Evolutionary conservation across 2,888 invertebrate genomes (phyloP), one percentile per base, ranked within the genome.

Genomic region (Monopis laevigella): DNA sequence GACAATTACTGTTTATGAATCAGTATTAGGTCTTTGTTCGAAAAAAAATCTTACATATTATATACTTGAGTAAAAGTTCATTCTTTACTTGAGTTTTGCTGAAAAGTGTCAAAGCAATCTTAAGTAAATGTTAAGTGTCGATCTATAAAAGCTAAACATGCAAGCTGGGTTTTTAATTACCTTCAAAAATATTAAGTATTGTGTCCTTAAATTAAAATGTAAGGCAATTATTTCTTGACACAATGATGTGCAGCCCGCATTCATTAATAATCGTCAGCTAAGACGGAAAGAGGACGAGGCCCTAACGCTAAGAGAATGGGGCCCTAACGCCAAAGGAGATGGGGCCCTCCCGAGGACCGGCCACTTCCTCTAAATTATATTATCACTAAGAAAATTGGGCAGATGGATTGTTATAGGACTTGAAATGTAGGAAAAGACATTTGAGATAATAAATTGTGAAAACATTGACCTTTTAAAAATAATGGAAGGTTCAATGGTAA

Each of bases 231-330:
- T 32, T n/a, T 52, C 48, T 49, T 48, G 49, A 54, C 52, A 65
- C 62, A 65, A 63, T 57, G 44, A 53, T 42, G 45, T 46, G 47
- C 45, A 48, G 53, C 52, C 52, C 43, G 44, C 47, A 48, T 56
- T 59, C 61, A 63, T 65, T 67, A 62, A 61, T 61, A 57, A 62
- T 54, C 52, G 59, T 63, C 60, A 54, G 54, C 54, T 54, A 53
- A 54, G 49, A 48, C 45, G 45, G 11, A 27, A 30, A 14, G 8
- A 30, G 26, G 36, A 36, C 16, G 19, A 21, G 21, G 13, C 16
- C 21, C 21, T n/a, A n/a, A n/a, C n/a, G n/a, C n/a, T n/a, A n/a
- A n/a, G n/a, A n/a, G n/a, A n/a, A n/a, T n/a, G n/a, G n/a, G n/a
- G n/a, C n/a, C n/a, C n/a, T n/a, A n/a, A n/a, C n/a, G n/a, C n/a